phyloP scores from a whole-genome alignment of 2,888 invertebrate species.

The Drosophila merina region DNA sequence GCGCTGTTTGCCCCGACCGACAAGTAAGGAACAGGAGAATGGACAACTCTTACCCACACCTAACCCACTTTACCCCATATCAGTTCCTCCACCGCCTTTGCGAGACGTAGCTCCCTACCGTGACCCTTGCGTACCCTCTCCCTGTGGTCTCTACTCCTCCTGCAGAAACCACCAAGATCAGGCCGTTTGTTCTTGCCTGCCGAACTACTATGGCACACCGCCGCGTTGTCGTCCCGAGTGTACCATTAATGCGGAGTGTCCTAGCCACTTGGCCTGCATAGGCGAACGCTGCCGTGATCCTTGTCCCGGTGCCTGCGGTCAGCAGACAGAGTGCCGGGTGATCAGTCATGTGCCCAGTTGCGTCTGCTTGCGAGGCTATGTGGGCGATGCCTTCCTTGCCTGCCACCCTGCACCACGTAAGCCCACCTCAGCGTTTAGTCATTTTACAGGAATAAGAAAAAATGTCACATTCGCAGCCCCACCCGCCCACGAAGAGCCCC shows the following conservation, averaged over 20 bases:
- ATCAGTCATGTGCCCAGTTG: conserved; percentile 91
- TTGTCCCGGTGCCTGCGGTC: conserved; percentile 91
- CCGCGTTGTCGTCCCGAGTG: conserved; percentile 89
- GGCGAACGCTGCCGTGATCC: conserved; percentile 91
- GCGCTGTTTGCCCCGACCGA: conserved; percentile 86
- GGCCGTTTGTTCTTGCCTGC: conserved; percentile 88
- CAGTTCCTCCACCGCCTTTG: conserved; percentile 65
- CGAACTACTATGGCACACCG: conserved; percentile 89
- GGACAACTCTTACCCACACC: neutral
- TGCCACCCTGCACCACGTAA: conserved; percentile 83
- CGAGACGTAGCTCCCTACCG: conserved; percentile 66
- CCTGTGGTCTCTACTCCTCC: conserved; percentile 88
- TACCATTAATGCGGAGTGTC: conserved; percentile 90
- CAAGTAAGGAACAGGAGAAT: conserved; percentile 81
- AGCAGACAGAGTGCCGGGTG: conserved; percentile 87
- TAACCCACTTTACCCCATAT: conserved; percentile 14
- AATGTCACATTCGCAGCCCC: conserved; percentile 52
- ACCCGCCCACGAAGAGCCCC: conserved; percentile 77
- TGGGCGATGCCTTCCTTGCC: conserved; percentile 89
- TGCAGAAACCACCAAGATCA: conserved; percentile 87
- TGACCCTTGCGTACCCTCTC: conserved; percentile 87
- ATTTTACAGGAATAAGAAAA: neutral
- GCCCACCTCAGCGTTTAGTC: conserved; percentile 10
- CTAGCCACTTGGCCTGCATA: conserved; percentile 90
- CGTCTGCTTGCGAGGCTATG: conserved; percentile 88